These are phyloP conservation scores for Monomorium pharaonis DNA, from an alignment of 1,140 invertebrate species.

Conservation along the genomic window DNA sequence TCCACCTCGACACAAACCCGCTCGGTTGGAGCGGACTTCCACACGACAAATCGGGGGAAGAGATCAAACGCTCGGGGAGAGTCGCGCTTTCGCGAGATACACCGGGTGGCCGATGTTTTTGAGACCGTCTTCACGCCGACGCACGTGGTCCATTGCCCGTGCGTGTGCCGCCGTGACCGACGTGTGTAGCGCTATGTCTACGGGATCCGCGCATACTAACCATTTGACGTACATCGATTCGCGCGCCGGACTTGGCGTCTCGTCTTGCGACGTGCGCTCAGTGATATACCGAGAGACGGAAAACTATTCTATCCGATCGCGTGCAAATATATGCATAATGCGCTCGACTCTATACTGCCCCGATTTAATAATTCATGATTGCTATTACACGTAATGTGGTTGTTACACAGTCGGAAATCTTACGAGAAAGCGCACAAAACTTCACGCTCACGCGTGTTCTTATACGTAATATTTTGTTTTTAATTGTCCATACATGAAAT, in stretches of 20 bases:
- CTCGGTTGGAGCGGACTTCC: neutral
- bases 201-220: constrained; percentile 58
- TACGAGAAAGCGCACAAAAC: neutral
- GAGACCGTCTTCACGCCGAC: constrained; percentile 59
- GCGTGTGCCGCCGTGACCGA: constrained; percentile 12
- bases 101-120: constrained; percentile 71
- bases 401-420: neutral
- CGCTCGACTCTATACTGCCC: neutral
- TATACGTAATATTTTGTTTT: neutral
- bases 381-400: neutral
- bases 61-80: constrained; percentile 62
- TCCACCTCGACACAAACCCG: neutral
- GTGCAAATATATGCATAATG: neutral
- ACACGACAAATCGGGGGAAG: constrained; percentile 15
- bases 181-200: constrained; percentile 37
- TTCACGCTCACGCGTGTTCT: neutral
- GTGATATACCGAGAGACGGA: neutral
- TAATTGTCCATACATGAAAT: neutral
- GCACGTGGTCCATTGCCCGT: constrained; percentile 31
- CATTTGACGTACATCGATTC: constrained; percentile 52
- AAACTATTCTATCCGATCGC: neutral
- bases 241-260: constrained; percentile 1
- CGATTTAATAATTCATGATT: neutral
- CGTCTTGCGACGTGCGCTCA: neutral
- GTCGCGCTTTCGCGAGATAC: constrained; percentile 54